Conservation (phyloP, 2,888 invertebrate species). For the Bellardia pandia region DNA sequence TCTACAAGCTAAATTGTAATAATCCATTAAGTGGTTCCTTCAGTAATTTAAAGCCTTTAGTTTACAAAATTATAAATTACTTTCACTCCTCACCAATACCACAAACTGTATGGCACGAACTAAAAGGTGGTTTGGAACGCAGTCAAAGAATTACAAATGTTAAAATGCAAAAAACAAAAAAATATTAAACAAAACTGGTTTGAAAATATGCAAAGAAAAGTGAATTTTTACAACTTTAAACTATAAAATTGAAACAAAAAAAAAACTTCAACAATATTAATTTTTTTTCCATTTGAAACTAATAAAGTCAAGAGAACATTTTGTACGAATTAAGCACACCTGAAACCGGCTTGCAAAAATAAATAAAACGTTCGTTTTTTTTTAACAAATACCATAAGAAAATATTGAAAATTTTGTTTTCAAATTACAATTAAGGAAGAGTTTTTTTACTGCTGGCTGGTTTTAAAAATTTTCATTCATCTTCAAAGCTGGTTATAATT, state of each 20-base stretch:
- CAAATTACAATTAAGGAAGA: not conserved
- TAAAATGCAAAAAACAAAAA: constrained; percentile 44
- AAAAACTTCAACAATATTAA: not conserved
- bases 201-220: constrained; percentile 65
- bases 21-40: too few species aligned
- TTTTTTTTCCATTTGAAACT: not conserved
- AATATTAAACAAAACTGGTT: constrained; percentile 50
- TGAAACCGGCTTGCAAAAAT: constrained; percentile 27
- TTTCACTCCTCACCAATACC: constrained; percentile 15
- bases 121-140: constrained; percentile 50
- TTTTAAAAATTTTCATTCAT: constrained; percentile 5
- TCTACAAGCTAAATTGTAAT: too few species aligned
- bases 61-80: not conserved
- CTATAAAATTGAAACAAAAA: constrained; percentile 7
- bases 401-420: not conserved
- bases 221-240: constrained; percentile 40
- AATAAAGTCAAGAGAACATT: constrained; percentile 25
- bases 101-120: constrained; percentile 37
- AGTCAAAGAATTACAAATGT: constrained; percentile 49
- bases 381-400: not conserved
- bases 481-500: constrained; percentile 15
- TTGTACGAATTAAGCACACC: not conserved
- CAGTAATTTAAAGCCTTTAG: too few species aligned
- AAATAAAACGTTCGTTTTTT: not conserved
- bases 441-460: not conserved